A percentile compares a stretch with the other conserved stretches of the same genome.
phyloP scores from a whole-genome alignment of 2,888 invertebrate genomes.

The Masnerella sp. region DNA sequence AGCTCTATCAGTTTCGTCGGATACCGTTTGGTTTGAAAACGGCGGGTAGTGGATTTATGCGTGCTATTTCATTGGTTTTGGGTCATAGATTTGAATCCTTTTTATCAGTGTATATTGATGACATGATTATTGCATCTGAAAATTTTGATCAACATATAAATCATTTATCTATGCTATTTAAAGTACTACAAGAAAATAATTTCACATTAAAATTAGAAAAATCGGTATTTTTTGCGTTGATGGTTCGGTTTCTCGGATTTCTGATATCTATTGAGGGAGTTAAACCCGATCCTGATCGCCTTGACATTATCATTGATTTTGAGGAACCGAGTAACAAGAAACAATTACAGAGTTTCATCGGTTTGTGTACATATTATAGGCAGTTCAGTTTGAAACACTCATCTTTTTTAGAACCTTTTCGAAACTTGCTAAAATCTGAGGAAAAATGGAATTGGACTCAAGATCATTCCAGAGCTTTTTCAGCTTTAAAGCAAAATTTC shows the following conservation, averaged over 20 bases:
- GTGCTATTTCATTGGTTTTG: slow-evolving; percentile 57
- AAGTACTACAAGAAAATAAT: neutral
- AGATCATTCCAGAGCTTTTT: slow-evolving; percentile 50
- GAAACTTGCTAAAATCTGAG: slow-evolving; percentile 30
- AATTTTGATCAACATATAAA: neutral
- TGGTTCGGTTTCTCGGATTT: slow-evolving; percentile 23
- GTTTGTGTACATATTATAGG: slow-evolving; percentile 48
- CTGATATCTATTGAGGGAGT: slow-evolving; percentile 11
- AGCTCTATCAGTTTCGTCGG: slow-evolving; percentile 57
- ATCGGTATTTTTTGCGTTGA: slow-evolving; percentile 15
- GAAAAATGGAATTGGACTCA: slow-evolving; percentile 50
- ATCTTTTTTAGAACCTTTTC: slow-evolving; percentile 37
- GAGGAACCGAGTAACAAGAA: slow-evolving; percentile 62
- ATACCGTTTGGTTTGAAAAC: neutral
- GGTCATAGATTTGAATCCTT: slow-evolving; percentile 55
- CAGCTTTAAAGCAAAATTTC: slow-evolving; percentile 53
- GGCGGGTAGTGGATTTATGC: neutral
- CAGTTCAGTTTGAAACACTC: slow-evolving; percentile 43
- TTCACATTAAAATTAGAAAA: slow-evolving; percentile 7
- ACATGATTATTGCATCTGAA: neutral
- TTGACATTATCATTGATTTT: slow-evolving; percentile 49
- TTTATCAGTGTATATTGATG: neutral
- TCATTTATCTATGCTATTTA: neutral
- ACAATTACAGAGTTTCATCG: slow-evolving; percentile 61
- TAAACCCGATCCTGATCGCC: slow-evolving; percentile 7